These are phyloP conservation scores for Trichonephila clavipes DNA, from an alignment of 1,140 invertebrate species.

Conservation along the genomic window DNA sequence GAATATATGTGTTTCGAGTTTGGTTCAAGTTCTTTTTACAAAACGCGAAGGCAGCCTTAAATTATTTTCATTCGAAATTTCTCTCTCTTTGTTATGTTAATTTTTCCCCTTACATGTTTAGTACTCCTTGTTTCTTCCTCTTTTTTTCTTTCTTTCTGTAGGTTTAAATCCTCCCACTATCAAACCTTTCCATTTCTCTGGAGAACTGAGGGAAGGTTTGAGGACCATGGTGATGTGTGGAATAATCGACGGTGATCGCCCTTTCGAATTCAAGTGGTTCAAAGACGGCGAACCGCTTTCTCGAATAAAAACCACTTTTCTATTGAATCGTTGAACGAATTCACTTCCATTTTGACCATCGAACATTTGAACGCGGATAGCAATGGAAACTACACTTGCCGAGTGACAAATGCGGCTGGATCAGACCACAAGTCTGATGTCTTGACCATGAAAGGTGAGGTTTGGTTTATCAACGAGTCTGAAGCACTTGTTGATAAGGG, in stretches of 20 bases:
- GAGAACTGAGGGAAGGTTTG: slow-evolving; percentile 86
- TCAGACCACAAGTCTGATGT: slow-evolving; percentile 39
- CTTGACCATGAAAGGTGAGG: slow-evolving; percentile 54
- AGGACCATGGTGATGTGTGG: slow-evolving; percentile 83
- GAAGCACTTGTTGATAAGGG: too few relatives aligned
- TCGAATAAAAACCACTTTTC: background rate
- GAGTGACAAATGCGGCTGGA: slow-evolving; percentile 65
- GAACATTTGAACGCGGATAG: slow-evolving; percentile 33
- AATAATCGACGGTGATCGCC: slow-evolving; percentile 77
- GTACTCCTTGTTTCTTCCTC: background rate
- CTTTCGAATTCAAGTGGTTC: slow-evolving; percentile 78
- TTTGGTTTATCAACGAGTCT: background rate
- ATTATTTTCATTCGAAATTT: too few relatives aligned
- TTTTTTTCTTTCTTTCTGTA: background rate
- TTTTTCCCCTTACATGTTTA: background rate
- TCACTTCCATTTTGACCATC: slow-evolving; percentile 80
- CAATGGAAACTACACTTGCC: slow-evolving; percentile 78
- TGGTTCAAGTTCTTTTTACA: too few relatives aligned
- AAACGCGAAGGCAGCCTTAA: too few relatives aligned
- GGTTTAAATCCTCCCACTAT: slow-evolving; percentile 71
- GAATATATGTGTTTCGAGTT: too few relatives aligned
- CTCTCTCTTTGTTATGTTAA: too few relatives aligned
- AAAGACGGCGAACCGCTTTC: slow-evolving; percentile 72
- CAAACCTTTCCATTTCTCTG: slow-evolving; percentile 77
- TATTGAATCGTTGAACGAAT: slow-evolving; percentile 65